Evolutionary conservation across 2,113 vertebrate species (phyloP), one percentile per base, ranked within the genome.

Genomic region (Petromus typicus): DNA sequence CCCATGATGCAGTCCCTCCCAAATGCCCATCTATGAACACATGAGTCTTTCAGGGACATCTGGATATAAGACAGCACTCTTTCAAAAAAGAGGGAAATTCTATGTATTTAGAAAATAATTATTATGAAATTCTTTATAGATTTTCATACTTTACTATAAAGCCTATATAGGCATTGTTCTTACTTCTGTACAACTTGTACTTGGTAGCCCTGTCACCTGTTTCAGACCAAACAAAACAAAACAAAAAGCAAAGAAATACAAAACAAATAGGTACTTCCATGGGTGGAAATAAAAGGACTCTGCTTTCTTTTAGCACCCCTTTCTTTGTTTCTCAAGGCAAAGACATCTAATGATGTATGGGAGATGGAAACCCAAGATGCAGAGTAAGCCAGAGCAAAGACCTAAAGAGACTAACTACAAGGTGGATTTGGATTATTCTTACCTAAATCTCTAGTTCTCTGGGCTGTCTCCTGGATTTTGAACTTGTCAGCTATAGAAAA

Each of bases 91-190:
- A 32, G 14, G 83, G 3, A 56, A 32, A 89, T 9, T 96, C 96
- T 27, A 96, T 75, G 95, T 89, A 81, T 97, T 97, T 94, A 95
- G 95, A 63, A 3, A 40, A 11, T 61, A 25, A 83, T 94, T 97
- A 43, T 54, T 40, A 7, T 13, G 61, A 57, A 89, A 71, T 90
- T 66, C 78, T 76, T 92, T 45, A 63, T 54, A 95, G 25, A 83
- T 92, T 87, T 95, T 84, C 43, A 59, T 85, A 85, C 10, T 73
- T 45, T 57, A 20, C 32, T 89, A 37, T n/a, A 88, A 75, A 88
- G 17, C 32, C 27, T 84, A 20, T 10, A 32, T 90, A 78, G 82
- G n/a, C 25, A 80, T 92, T 27, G 76, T 81, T 57, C 12, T 71
- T 96, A 23, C 37, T 82, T 48, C n/a, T 54, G 25, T 16, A 56